A percentile compares a stretch with the other conserved stretches of the same genome.
These are phyloP conservation scores for Neodiprion fabricii DNA, from an alignment of 1,140 invertebrate species.

Conservation along the genomic window DNA sequence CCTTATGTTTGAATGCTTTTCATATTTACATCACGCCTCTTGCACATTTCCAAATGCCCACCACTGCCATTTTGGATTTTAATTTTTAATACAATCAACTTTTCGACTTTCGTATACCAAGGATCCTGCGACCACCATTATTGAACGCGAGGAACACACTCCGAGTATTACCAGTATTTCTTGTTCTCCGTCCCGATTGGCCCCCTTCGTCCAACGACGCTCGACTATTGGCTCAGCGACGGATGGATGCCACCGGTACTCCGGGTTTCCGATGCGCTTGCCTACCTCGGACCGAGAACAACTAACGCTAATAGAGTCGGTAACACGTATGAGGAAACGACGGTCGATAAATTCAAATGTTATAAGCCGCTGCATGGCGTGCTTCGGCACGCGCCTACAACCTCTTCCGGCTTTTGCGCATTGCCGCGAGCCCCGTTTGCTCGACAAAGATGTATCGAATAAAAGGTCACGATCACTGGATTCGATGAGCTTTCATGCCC, in stretches of 20 bases:
- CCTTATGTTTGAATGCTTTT: background rate
- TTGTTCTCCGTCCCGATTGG: background rate
- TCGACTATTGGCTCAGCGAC: background rate
- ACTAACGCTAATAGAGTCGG: background rate
- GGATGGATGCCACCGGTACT: background rate
- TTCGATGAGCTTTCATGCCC: too few species aligned
- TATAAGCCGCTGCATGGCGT: background rate
- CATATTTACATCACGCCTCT: background rate
- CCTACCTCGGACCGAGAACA: background rate
- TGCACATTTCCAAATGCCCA: constrained; percentile 4
- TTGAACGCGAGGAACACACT: background rate
- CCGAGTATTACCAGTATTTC: background rate
- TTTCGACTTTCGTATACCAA: background rate
- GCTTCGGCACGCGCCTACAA: too few species aligned
- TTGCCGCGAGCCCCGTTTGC: too few species aligned
- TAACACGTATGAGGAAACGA: background rate
- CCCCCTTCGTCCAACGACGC: background rate
- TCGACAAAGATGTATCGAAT: too few species aligned
- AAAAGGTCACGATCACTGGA: too few species aligned
- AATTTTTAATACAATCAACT: constrained; percentile 5
- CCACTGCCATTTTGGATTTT: constrained; percentile 7
- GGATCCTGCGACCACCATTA: background rate
- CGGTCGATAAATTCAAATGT: constrained; percentile 1
- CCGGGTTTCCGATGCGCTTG: background rate
- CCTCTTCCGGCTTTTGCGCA: too few species aligned